Percentiles rank a stretch among this genome's conserved stretches.
Evolutionary conservation across 2,113 vertebrate genomes (phyloP).

Genomic region (Datnioides undecimradiatus): DNA sequence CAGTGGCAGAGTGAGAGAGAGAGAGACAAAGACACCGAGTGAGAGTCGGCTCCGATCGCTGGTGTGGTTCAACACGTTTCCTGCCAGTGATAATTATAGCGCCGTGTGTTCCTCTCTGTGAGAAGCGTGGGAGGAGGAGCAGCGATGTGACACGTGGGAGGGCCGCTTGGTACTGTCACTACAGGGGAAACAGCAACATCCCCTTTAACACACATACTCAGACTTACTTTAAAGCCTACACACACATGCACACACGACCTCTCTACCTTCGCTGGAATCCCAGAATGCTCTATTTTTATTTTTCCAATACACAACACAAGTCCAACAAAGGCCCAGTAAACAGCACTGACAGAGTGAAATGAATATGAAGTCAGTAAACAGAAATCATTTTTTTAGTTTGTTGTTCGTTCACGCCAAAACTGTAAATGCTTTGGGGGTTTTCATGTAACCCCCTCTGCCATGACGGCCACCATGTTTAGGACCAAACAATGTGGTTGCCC

Average conservation of each 20-base stretch:
- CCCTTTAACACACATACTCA: constrained; percentile 14
- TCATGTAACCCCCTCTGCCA: too few species aligned
- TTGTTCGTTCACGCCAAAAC: background rate
- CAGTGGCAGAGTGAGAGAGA: constrained; percentile 38
- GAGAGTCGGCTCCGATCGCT: constrained; percentile 42
- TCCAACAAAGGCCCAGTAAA: background rate
- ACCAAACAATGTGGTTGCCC: background rate
- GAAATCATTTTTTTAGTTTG: too few species aligned
- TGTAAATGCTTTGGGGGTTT: background rate
- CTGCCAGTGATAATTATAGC: constrained; percentile 76
- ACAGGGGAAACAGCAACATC: constrained; percentile 61
- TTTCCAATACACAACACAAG: background rate
- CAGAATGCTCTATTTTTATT: background rate
- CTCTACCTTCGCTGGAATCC: constrained; percentile 2
- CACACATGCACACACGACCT: background rate
- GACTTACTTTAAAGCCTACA: background rate
- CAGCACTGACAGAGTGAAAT: too few species aligned
- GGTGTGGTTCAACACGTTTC: constrained; percentile 68
- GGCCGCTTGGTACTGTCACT: constrained; percentile 44
- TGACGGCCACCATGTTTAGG: background rate
- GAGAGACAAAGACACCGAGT: constrained; percentile 27
- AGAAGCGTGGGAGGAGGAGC: constrained; percentile 71
- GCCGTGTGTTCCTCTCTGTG: constrained; percentile 53
- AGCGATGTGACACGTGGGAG: constrained; percentile 45
- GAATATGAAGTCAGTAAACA: background rate